Conservation (phyloP, 2,888 invertebrate genomes). For the Brachyptera risi region DNA sequence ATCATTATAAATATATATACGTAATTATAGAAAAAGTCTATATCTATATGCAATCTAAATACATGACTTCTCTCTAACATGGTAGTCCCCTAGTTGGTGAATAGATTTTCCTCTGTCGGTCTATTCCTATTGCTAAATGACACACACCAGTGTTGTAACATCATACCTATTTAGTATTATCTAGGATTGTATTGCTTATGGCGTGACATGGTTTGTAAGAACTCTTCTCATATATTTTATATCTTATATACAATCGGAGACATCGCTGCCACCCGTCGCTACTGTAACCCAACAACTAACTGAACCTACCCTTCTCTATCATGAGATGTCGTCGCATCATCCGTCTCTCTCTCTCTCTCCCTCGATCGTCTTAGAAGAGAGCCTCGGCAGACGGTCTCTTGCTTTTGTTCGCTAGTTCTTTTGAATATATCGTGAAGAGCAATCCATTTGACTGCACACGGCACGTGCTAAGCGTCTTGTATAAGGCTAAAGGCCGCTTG, state of each 20-base stretch:
- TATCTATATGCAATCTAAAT: too few relatives aligned
- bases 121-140: constrained; percentile 12
- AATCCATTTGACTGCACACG: too few relatives aligned
- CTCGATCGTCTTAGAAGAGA: too few relatives aligned
- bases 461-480: too few relatives aligned
- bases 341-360: too few relatives aligned
- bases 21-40: too few relatives aligned
- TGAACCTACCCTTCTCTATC: background rate
- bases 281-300: background rate
- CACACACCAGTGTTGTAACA: constrained; percentile 13
- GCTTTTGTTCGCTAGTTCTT: too few relatives aligned
- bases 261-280: constrained; percentile 2
- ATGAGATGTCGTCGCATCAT: too few relatives aligned
- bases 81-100: constrained; percentile 2
- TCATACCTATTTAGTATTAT: constrained; percentile 18
- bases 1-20: too few relatives aligned
- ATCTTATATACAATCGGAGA: background rate
- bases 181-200: background rate
- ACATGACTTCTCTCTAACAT: background rate
- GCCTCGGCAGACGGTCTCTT: too few relatives aligned
- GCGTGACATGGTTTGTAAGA: constrained; percentile 9
- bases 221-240: background rate
- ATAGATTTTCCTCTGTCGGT: background rate
- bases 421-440: too few relatives aligned
- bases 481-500: too few relatives aligned